phyloP scores from a whole-genome alignment of 2,797 vertebrate species.

The Natrix natrix region DNA sequence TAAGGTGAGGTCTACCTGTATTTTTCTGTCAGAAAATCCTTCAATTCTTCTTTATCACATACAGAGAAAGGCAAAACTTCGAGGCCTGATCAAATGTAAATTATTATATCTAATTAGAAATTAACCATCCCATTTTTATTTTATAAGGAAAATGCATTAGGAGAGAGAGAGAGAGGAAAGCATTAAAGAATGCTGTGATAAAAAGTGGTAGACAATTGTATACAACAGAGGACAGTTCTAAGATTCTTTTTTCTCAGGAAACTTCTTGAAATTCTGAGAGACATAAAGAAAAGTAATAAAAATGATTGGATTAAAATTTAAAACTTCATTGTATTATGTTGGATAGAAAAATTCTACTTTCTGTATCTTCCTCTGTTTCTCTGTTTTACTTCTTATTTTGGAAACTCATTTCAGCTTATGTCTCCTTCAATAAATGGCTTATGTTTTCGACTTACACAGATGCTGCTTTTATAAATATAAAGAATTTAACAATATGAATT shows the following conservation, averaged over 20 bases:
- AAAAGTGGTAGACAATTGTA: neutral
- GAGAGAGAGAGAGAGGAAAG: rapidly evolving
- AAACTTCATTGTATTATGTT: neutral
- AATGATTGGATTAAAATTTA: neutral
- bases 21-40: neutral
- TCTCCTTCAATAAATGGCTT: neutral
- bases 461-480: neutral
- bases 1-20: neutral
- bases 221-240: neutral
- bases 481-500: neutral
- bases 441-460: neutral
- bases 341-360: neutral
- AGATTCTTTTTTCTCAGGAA: neutral
- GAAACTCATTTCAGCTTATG: neutral
- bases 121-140: neutral
- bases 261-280: neutral
- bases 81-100: neutral
- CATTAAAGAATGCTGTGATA: neutral
- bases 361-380: neutral
- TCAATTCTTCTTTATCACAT: neutral
- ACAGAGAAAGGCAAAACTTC: neutral
- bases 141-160: neutral
- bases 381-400: neutral
- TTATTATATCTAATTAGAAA: neutral
- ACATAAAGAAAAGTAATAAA: neutral